Evolutionary conservation across 37 sponge, comb jelly and placozoan species (phyloP), one percentile per base, ranked within the genome.

Genomic region (Oopsacas minuta): DNA sequence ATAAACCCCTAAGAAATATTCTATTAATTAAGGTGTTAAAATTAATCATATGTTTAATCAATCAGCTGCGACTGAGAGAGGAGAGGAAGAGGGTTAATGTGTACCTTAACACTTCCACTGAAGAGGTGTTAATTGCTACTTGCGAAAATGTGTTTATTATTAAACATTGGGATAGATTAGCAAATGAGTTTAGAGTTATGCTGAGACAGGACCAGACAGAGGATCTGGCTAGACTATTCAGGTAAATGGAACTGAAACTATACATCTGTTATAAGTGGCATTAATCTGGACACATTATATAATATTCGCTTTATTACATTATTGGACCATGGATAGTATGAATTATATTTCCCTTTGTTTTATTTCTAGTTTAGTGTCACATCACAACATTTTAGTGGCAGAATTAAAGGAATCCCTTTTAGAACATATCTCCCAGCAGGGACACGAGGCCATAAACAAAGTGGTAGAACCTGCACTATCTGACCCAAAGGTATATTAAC

Each of bases 41-140:
- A n/a, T n/a, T n/a, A n/a, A n/a, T n/a, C n/a, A n/a, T n/a, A n/a
- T n/a, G n/a, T n/a, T n/a, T n/a, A n/a, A n/a, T n/a, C n/a, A n/a
- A n/a, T 42, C 90, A 99, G 88, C 81, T 82, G 5, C 87, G 99
- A 39, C 85, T 99, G 38, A 38, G 84, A 28, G 99, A 99, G 52
- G 99, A 99, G 87, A 91, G 90, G 82, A 89, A 88, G 35, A 86
- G 99, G 37, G 94, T 93, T 10, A 87, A 88, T 12, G 91, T 93
- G 53, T 99, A 93, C 81, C 90, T 99, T 10, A 92, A 99, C 53
- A 91, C 95, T 86, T 91, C 91, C 86, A 95, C 94, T 0, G 90
- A 88, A 49, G 94, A 92, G 85, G 91, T 85, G 82, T 92, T 96
- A 39, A 15, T 36, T 5, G 22, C 75, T 34, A 61, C 75, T n/a